Evolutionary conservation across 1,140 invertebrate genomes (phyloP).

Genomic region (Aleiodes sp.): DNA sequence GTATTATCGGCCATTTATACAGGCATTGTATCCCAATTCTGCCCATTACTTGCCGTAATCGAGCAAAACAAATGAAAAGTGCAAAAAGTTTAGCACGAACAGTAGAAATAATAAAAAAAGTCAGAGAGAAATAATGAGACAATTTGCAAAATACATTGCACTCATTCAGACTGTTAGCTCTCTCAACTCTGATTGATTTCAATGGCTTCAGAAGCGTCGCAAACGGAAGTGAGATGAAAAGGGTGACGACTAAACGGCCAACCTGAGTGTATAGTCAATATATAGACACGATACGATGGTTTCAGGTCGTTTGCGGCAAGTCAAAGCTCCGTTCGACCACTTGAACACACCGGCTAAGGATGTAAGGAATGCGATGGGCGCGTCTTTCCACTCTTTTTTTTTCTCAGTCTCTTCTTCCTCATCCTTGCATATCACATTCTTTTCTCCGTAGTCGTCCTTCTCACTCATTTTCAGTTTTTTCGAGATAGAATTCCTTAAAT

Average conservation of each 20-base stretch:
- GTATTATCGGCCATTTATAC: neutral
- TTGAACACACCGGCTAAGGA: slow-evolving; percentile 47
- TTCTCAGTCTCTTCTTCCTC: slow-evolving; percentile 22
- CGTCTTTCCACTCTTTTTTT: slow-evolving; percentile 39
- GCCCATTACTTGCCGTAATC: neutral
- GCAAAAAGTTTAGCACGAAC: neutral
- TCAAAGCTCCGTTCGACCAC: slow-evolving; percentile 10
- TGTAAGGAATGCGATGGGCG: slow-evolving; percentile 59
- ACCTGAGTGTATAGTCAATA: neutral
- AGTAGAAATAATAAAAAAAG: neutral
- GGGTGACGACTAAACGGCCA: neutral
- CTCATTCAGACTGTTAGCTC: neutral
- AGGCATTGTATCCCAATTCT: neutral
- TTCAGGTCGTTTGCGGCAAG: slow-evolving; percentile 14
- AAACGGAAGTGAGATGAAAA: slow-evolving; percentile 14
- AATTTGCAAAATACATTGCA: neutral
- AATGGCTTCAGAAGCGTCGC: neutral
- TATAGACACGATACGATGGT: neutral
- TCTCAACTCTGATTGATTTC: neutral
- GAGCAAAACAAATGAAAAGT: neutral
- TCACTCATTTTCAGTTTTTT: neutral
- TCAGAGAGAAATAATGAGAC: too few species aligned
- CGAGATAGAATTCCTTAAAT: too few species aligned
- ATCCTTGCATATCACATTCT: slow-evolving; percentile 32
- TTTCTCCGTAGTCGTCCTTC: slow-evolving; percentile 26